A percentile compares a stretch with the other conserved stretches of the same genome.
Evolutionary conservation across 1,140 invertebrate species (phyloP).

Genomic region (Parapsyche elsis): DNA sequence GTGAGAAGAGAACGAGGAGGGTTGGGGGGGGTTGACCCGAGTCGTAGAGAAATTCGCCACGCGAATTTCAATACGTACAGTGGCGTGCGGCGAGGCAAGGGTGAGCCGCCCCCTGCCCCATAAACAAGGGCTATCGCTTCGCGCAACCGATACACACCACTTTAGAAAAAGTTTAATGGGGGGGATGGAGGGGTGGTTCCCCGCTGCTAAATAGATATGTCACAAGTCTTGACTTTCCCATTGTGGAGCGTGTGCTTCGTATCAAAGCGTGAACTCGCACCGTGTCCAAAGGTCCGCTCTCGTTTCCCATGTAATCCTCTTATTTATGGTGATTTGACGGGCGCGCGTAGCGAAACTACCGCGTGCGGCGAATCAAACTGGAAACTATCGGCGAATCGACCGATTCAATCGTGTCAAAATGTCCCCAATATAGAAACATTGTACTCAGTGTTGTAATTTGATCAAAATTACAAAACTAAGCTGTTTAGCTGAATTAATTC

Average conservation of each 20-base stretch:
- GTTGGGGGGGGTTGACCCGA: too few relatives aligned
- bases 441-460: too few relatives aligned
- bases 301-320: slow-evolving; percentile 56
- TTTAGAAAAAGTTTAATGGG: neutral
- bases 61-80: slow-evolving; percentile 29
- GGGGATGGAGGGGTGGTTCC: neutral
- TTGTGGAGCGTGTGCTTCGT: slow-evolving; percentile 51
- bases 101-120: slow-evolving; percentile 4
- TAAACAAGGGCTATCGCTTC: slow-evolving; percentile 48
- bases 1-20: too few relatives aligned
- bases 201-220: slow-evolving; percentile 54
- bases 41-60: slow-evolving; percentile 45
- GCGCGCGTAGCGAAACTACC: neutral
- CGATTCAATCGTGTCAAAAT: neutral
- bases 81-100: too few relatives aligned
- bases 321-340: slow-evolving; percentile 55
- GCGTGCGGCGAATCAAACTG: too few relatives aligned
- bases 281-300: slow-evolving; percentile 28
- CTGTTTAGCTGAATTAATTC: too few relatives aligned
- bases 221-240: slow-evolving; percentile 45
- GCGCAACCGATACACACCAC: neutral
- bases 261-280: slow-evolving; percentile 37
- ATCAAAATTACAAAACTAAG: too few relatives aligned
- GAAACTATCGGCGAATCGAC: neutral
- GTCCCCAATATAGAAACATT: neutral